phyloP scores from a whole-genome alignment of 2,113 vertebrate species.

The Saimiri boliviensis region DNA sequence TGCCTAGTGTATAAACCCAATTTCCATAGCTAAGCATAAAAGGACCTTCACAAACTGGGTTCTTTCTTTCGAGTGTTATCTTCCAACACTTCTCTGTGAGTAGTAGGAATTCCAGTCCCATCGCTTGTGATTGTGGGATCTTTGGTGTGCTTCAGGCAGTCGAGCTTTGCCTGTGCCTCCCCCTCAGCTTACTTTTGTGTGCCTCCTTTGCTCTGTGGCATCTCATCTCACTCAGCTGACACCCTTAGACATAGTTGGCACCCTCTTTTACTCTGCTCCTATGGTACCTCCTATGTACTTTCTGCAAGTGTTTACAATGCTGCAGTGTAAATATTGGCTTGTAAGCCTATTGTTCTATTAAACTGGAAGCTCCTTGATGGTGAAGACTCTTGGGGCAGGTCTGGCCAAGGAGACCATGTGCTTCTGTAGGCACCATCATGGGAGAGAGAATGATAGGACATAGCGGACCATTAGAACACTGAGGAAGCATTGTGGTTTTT shows the following conservation, averaged over 20 bases:
- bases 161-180: fast-evolving
- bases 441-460: background rate
- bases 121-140: background rate
- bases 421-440: background rate
- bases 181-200: no score
- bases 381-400: background rate
- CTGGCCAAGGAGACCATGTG: background rate
- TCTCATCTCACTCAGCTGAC: background rate
- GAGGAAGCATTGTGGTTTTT: background rate
- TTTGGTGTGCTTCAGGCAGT: background rate
- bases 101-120: background rate
- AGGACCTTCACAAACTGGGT: background rate
- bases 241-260: background rate
- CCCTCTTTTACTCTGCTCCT: background rate
- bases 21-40: background rate
- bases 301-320: background rate
- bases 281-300: background rate
- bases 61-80: background rate
- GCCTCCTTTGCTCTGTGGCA: background rate
- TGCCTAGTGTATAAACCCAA: background rate
- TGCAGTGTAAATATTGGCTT: background rate
- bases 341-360: background rate
- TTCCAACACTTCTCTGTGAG: background rate
- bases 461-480: background rate
- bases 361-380: background rate